phyloP scores from a whole-genome alignment of 30 jellyfish, hydroid and myxozoan genomes.

The Turritopsis rubra region DNA sequence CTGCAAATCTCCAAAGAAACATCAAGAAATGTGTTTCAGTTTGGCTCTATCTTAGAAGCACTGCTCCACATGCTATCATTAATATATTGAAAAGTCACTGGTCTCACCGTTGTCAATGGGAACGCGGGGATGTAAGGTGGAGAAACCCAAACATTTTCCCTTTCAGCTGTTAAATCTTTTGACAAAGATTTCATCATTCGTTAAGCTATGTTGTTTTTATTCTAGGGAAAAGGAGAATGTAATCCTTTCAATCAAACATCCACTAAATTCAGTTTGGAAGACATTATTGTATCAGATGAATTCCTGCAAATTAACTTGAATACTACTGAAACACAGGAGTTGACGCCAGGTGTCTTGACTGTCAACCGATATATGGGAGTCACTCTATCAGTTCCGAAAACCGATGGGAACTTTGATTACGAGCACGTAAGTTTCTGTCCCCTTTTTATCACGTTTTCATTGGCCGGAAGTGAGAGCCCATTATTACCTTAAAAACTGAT shows the following conservation, averaged over 20 bases:
- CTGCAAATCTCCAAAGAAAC: too few relatives aligned
- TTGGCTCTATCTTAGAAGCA: too few relatives aligned
- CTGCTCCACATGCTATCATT: too few relatives aligned
- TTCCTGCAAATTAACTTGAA: constrained; percentile 14
- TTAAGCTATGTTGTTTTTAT: neutral
- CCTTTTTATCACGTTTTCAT: too few relatives aligned
- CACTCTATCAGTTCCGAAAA: neutral
- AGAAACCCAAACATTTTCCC: too few relatives aligned
- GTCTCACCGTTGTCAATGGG: too few relatives aligned
- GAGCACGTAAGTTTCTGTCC: neutral
- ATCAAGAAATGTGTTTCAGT: too few relatives aligned
- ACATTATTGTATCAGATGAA: constrained; percentile 8
- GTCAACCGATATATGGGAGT: constrained; percentile 15
- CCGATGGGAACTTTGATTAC: constrained; percentile 13
- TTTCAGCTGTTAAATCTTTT: too few relatives aligned
- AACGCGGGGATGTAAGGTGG: too few relatives aligned
- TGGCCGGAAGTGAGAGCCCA: neutral
- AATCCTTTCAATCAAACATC: constrained; percentile 7
- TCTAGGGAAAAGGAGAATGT: constrained; percentile 19
- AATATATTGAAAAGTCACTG: too few relatives aligned
- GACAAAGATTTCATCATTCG: too few relatives aligned
- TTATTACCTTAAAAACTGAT: too few relatives aligned
- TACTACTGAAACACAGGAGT: constrained; percentile 2
- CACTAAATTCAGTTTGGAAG: constrained; percentile 10
- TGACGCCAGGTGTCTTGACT: constrained; percentile 18